Conservation (phyloP, 1,140 invertebrate species). For the Anagrus nilaparvatae region DNA sequence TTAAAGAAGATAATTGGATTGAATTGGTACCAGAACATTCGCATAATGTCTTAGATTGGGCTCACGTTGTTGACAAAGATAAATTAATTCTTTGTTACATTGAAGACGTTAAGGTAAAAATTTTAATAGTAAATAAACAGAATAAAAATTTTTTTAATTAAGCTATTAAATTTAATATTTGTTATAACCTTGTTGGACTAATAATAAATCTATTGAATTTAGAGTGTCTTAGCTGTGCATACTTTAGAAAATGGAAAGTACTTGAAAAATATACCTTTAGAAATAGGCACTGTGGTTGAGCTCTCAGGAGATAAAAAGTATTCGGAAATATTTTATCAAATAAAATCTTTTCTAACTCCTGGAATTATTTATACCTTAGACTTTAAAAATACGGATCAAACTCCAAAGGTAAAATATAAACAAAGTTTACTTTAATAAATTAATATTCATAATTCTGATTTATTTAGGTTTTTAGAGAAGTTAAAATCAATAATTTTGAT, state of each 20-base stretch:
- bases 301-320: conserved; percentile 79
- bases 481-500: conserved; percentile 78
- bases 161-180: not conserved
- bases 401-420: conserved; percentile 33
- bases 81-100: conserved; percentile 88
- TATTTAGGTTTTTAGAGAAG: conserved; percentile 70
- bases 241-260: conserved; percentile 62
- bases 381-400: conserved; percentile 54
- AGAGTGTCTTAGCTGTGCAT: conserved; percentile 79
- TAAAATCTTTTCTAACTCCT: conserved; percentile 89
- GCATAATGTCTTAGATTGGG: conserved; percentile 85
- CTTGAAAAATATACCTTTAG: conserved; percentile 64
- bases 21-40: conserved; percentile 76
- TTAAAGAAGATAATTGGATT: conserved; percentile 68
- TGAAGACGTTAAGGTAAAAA: conserved; percentile 82
- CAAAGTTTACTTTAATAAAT: conserved; percentile 6
- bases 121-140: conserved; percentile 8
- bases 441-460: too few relatives aligned
- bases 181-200: not conserved
- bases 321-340: conserved; percentile 86
- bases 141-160: not conserved
- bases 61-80: conserved; percentile 67
- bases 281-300: conserved; percentile 76
- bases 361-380: conserved; percentile 82
- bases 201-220: conserved; percentile 26